A percentile compares a stretch with the other conserved stretches of the same genome.
Conservation (phyloP, 2,888 invertebrate species). For the Barypeithes pellucidus region DNA sequence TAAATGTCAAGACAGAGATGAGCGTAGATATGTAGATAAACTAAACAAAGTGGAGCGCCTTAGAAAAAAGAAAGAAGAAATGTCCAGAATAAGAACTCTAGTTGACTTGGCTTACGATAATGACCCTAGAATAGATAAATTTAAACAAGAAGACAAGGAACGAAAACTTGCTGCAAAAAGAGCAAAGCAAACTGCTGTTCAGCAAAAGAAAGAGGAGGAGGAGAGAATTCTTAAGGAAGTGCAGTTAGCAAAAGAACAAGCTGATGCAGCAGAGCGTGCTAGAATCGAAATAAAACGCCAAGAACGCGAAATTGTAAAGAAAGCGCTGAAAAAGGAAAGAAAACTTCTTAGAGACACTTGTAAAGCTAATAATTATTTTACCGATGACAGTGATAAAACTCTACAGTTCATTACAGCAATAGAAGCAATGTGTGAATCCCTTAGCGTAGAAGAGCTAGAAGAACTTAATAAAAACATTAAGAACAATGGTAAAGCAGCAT, state of each 20-base stretch:
- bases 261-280: slow-evolving; percentile 87
- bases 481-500: slow-evolving; percentile 77
- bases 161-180: slow-evolving; percentile 90
- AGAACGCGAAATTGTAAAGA: slow-evolving; percentile 89
- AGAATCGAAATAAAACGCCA: slow-evolving; percentile 87
- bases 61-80: slow-evolving; percentile 97
- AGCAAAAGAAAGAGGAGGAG: slow-evolving; percentile 88
- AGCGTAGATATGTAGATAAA: slow-evolving; percentile 98
- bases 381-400: slow-evolving; percentile 80
- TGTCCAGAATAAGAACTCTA: slow-evolving; percentile 89
- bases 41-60: slow-evolving; percentile 95
- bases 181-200: slow-evolving; percentile 88
- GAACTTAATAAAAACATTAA: slow-evolving; percentile 82
- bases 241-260: slow-evolving; percentile 82
- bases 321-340: slow-evolving; percentile 88
- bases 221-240: slow-evolving; percentile 84
- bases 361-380: slow-evolving; percentile 88
- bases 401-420: slow-evolving; percentile 92
- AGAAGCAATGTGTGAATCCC: slow-evolving; percentile 91
- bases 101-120: slow-evolving; percentile 95
- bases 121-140: slow-evolving; percentile 94
- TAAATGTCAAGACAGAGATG: slow-evolving; percentile 96
- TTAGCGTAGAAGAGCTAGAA: slow-evolving; percentile 82
- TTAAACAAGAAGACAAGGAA: slow-evolving; percentile 95
- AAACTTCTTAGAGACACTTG: slow-evolving; percentile 86